Conservation (phyloP, 2,113 vertebrate genomes). For the Psittacula cyanocephala region DNA sequence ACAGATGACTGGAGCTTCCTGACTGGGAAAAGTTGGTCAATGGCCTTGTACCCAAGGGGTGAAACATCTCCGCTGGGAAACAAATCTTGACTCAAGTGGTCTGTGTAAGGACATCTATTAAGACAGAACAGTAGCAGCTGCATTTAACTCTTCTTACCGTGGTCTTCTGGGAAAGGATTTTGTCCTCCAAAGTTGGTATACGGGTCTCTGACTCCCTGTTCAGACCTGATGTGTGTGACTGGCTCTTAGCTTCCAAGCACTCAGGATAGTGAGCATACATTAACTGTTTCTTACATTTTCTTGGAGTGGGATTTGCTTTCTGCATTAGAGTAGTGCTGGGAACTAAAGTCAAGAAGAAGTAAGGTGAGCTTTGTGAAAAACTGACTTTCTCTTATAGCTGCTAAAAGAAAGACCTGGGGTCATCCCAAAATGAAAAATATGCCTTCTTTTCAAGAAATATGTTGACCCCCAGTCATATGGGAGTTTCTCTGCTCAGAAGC, state of each 20-base stretch:
- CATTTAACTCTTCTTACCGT: background rate
- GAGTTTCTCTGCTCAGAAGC: background rate
- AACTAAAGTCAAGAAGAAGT: background rate
- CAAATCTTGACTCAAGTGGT: background rate
- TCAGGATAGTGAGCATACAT: background rate
- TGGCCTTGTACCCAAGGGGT: conserved; percentile 35
- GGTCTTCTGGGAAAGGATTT: background rate
- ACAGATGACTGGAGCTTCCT: conserved; percentile 58
- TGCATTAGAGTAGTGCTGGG: background rate
- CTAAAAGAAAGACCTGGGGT: background rate
- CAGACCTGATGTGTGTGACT: background rate
- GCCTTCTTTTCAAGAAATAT: background rate
- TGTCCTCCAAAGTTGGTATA: background rate
- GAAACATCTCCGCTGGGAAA: conserved; percentile 31
- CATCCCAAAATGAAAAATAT: background rate
- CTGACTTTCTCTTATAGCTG: background rate
- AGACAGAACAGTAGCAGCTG: background rate
- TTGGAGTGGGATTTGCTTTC: background rate
- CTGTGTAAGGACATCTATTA: background rate
- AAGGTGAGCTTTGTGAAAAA: background rate
- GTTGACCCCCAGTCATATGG: background rate
- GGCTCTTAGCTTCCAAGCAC: background rate
- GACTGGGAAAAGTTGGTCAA: conserved; percentile 42
- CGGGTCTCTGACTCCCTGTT: background rate
- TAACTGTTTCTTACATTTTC: background rate